A percentile compares a stretch with the other conserved stretches of the same genome.
Evolutionary conservation across 2,113 vertebrate species (phyloP).

Genomic region (Camelus dromedarius): DNA sequence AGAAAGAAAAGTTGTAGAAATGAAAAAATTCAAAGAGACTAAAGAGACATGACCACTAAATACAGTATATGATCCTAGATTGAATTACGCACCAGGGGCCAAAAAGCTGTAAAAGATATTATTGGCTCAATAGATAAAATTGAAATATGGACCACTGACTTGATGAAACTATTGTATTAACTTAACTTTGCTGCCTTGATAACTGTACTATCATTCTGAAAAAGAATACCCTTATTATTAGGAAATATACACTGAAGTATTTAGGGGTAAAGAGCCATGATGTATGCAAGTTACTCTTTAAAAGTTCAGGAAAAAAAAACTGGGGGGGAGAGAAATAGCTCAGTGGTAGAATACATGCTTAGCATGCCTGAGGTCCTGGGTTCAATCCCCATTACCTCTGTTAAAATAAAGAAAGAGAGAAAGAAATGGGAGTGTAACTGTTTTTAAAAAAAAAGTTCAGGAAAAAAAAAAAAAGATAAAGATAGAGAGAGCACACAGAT

Average conservation of each 20-base stretch:
- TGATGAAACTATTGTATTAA: background rate
- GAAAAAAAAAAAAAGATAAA: no score
- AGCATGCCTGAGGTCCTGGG: no score
- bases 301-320: background rate
- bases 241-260: background rate
- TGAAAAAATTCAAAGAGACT: background rate
- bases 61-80: background rate
- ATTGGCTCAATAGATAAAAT: background rate
- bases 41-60: background rate
- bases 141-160: background rate
- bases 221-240: background rate
- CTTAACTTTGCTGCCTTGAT: background rate
- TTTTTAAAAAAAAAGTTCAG: no score
- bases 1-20: background rate
- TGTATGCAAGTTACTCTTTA: background rate
- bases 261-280: background rate
- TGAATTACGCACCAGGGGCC: background rate
- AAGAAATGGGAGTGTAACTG: no score
- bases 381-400: no score
- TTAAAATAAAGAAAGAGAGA: no score
- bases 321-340: no score
- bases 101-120: background rate
- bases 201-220: background rate
- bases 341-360: no score
- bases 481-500: background rate